Conservation (phyloP, 2,797 vertebrate genomes). For the Sarcoramphus papa region DNA sequence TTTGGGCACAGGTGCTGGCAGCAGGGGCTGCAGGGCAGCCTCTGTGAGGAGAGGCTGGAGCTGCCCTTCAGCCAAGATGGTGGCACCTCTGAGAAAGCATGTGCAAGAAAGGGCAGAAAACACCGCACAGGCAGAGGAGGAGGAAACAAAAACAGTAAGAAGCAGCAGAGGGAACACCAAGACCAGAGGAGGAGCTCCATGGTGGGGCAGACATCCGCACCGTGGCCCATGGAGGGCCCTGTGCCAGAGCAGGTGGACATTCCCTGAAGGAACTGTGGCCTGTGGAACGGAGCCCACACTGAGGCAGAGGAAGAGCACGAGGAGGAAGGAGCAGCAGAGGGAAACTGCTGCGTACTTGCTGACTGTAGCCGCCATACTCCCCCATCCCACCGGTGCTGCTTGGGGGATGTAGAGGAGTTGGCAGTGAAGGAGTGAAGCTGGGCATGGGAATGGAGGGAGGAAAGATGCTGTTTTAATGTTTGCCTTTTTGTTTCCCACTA, state of each 20-base stretch:
- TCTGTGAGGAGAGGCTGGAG: background rate
- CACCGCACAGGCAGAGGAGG: background rate
- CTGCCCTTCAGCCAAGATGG: fast-evolving
- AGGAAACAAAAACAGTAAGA: background rate
- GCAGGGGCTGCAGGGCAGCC: background rate
- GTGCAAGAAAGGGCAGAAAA: background rate
- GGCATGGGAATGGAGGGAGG: background rate
- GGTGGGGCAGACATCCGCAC: background rate
- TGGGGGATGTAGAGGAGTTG: fast-evolving
- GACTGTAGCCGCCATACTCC: background rate
- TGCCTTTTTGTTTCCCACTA: background rate
- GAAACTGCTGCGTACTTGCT: background rate
- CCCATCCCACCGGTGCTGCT: background rate
- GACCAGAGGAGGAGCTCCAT: background rate
- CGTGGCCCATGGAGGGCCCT: fast-evolving
- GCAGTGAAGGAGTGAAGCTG: background rate
- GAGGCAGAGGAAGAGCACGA: background rate
- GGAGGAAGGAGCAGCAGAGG: background rate
- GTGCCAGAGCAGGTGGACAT: too few relatives aligned
- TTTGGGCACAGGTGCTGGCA: background rate
- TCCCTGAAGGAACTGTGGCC: background rate
- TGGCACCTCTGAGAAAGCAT: fast-evolving
- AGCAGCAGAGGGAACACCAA: background rate
- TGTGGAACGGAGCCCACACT: background rate
- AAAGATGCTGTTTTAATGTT: background rate